A percentile compares a stretch with the other conserved stretches of the same genome.
These are phyloP conservation scores for Brachionus sp. DNA, from an alignment of 1,140 invertebrate species.

Conservation along the genomic window DNA sequence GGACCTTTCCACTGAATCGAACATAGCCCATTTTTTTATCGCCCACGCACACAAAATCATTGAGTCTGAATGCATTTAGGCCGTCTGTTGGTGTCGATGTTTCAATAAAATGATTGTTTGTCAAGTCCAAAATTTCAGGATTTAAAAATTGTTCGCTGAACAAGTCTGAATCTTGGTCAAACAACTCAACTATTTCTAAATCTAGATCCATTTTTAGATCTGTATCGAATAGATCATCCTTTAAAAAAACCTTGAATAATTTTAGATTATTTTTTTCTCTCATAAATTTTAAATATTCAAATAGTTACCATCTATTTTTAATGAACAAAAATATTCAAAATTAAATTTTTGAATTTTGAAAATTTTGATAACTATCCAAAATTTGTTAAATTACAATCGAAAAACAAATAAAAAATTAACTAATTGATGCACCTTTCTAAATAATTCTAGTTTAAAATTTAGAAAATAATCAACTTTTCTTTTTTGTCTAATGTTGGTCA, in stretches of 20 bases:
- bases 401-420: neutral
- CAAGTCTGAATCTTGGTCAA: neutral
- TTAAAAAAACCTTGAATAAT: neutral
- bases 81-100: neutral
- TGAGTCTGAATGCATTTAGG: neutral
- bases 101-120: neutral
- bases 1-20: constrained; percentile 49
- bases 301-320: neutral
- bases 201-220: neutral
- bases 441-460: too few relatives aligned
- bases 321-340: neutral
- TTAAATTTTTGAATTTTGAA: too few relatives aligned
- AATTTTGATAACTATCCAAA: neutral
- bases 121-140: neutral
- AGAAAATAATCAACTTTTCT: too few relatives aligned
- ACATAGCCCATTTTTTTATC: constrained; percentile 29
- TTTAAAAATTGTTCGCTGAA: neutral
- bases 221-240: neutral
- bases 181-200: neutral
- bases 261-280: neutral
- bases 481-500: too few relatives aligned
- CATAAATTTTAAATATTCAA: neutral
- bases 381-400: neutral
- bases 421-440: neutral
- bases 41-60: constrained; percentile 27